These are phyloP conservation scores for Yasuhikotakia modesta DNA, from an alignment of 2,797 vertebrate genomes.

Conservation along the genomic window DNA sequence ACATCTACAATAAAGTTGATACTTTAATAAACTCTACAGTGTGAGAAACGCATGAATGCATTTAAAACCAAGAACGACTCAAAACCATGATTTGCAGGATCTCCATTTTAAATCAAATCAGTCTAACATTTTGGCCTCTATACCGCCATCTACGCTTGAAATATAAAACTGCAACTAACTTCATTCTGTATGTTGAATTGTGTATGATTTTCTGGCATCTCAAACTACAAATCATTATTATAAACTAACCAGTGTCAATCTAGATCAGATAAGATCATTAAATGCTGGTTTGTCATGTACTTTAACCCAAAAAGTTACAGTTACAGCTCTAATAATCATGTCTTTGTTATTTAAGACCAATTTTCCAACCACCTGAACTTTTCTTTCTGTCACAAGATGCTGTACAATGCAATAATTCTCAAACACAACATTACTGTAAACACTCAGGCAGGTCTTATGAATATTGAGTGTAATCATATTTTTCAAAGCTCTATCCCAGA, in stretches of 20 bases:
- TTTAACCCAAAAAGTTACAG: no score
- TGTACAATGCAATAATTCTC: conserved; percentile 31
- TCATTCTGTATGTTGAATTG: no score
- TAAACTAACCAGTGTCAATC: no score
- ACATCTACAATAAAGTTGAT: background rate
- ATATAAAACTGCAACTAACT: no score
- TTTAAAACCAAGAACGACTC: background rate
- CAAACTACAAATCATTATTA: no score
- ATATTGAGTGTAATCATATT: conserved; percentile 33
- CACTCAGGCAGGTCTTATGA: conserved; percentile 26
- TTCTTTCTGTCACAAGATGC: background rate
- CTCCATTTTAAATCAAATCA: no score
- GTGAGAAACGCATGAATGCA: background rate
- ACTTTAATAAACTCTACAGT: background rate
- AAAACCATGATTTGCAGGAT: background rate
- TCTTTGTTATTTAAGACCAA: background rate
- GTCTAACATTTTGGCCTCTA: no score
- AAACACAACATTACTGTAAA: conserved; percentile 29
- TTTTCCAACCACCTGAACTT: conserved; percentile 17
- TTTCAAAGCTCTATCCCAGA: conserved; percentile 32
- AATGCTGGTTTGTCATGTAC: no score
- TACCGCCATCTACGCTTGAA: no score
- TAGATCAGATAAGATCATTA: no score
- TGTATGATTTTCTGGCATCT: no score
- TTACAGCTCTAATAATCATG: no score